Base-by-base conservation (phyloP, 2,113 vertebrate species). In the Sphyrna mokarran region DNA sequence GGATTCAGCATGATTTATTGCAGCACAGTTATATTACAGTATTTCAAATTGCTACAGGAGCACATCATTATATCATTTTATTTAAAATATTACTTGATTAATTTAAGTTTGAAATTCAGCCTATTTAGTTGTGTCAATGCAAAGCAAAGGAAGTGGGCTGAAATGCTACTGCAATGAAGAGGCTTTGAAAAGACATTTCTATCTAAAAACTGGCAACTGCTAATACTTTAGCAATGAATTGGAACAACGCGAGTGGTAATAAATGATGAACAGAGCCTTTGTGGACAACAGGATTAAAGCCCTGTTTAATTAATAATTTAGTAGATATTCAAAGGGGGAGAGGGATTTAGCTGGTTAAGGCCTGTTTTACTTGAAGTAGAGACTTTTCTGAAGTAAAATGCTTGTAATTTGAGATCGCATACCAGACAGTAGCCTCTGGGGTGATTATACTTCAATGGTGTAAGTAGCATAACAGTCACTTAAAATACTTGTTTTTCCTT, bases 401-500 rank as follows among this genome's bases (percentile, higher is more conserved):
- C 11, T 54, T 58, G 86, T 14, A 90, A 90, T 61, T 26, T 90
- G 86, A 90, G 86, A 90, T 90, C 29, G 29, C 43, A 90, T 90
- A 90, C 86, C 86, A 90, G 86, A 90, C 86, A 61, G 86, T 90
- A 90, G 86, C 54, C 86, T 90, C 86, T 86, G 23, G 86, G 86
- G 86, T 90, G 48, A 90, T 90, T 90, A 90, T 90, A 29, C 23
- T 61, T 13, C 20, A 89, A 9, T 61, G 43, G 43, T 86, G 40
- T 86, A 86, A 48, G 43, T 86, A 90, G 22, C 86, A 90, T 90
- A 90, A 90, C 29, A 90, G 22, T 90, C 48, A 90, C 61, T 54
- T 58, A 33, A 90, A 58, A 37, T 48, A 48, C 18, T 26, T 90
- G 29, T 58, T 61, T 90, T 29, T 90, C 37, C 83, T 86, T 40